Percentiles rank a stretch among this genome's conserved stretches.
phyloP scores from a whole-genome alignment of 2,888 invertebrate genomes.

The Drosophila picticornis region DNA sequence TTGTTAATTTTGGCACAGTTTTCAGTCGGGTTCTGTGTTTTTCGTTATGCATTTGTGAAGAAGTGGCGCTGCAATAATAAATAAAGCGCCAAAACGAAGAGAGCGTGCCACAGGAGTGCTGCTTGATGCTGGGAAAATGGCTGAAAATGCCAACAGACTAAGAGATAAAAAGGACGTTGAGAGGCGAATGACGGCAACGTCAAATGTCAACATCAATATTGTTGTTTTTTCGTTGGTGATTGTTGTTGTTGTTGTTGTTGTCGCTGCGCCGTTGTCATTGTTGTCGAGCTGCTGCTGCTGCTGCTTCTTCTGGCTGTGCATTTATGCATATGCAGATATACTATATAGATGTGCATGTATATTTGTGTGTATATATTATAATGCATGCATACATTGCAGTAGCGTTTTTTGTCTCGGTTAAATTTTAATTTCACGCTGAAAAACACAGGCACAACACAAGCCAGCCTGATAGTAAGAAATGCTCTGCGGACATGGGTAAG shows the following conservation, averaged over 20 bases:
- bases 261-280: conserved; percentile 38
- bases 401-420: conserved; percentile 70
- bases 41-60: conserved; percentile 51
- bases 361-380: conserved; percentile 33
- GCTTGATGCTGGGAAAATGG: conserved; percentile 21
- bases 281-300: conserved; percentile 31
- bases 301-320: conserved; percentile 55
- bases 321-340: conserved; percentile 56
- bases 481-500: not conserved
- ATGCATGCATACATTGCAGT: conserved; percentile 44
- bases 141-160: conserved; percentile 54
- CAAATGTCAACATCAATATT: conserved; percentile 80
- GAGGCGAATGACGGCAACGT: conserved; percentile 67
- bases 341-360: conserved; percentile 19
- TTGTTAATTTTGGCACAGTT: conserved; percentile 76
- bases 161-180: conserved; percentile 48
- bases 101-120: not conserved
- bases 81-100: conserved; percentile 57
- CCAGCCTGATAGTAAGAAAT: conserved; percentile 46
- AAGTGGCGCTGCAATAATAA: conserved; percentile 71
- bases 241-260: conserved; percentile 44
- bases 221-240: conserved; percentile 32
- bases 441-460: conserved; percentile 52
- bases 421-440: conserved; percentile 83
- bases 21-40: conserved; percentile 38